phyloP scores from a whole-genome alignment of 2,888 invertebrate genomes.

The Parelbella ahira region DNA sequence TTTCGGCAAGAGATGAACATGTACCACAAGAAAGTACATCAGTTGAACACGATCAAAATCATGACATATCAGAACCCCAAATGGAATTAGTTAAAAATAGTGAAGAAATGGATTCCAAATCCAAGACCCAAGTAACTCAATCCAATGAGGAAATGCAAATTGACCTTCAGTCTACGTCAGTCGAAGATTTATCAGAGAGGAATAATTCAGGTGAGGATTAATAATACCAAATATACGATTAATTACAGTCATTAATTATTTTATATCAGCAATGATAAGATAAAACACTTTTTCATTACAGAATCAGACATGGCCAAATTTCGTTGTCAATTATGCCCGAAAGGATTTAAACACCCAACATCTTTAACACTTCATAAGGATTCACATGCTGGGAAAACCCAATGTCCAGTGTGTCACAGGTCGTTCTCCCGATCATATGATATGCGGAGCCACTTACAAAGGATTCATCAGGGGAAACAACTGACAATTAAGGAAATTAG shows the following conservation, averaged over 20 bases:
- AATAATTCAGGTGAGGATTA: conserved; percentile 46
- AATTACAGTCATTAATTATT: conserved; percentile 2
- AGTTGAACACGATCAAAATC: conserved; percentile 43
- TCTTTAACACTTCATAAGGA: conserved; percentile 82
- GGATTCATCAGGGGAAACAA: conserved; percentile 81
- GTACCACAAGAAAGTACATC: conserved; percentile 48
- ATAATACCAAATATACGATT: conserved; percentile 2
- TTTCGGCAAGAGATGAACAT: conserved; percentile 61
- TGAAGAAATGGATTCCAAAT: conserved; percentile 44
- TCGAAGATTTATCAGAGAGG: conserved; percentile 71
- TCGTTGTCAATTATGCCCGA: conserved; percentile 82
- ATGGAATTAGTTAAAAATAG: conserved; percentile 43
- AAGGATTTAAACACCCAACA: conserved; percentile 83
- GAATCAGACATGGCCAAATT: conserved; percentile 80
- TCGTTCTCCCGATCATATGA: conserved; percentile 83
- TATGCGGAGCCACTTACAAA: conserved; percentile 81
- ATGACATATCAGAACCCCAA: conserved; percentile 44
- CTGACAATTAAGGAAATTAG: conserved; percentile 73
- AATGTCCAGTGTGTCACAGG: conserved; percentile 82
- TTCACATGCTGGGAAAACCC: conserved; percentile 82
- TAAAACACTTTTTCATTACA: conserved; percentile 48
- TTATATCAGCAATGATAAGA: conserved; percentile 6
- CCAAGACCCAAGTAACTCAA: conserved; percentile 37
- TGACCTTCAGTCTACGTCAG: conserved; percentile 59
- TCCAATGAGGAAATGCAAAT: conserved; percentile 68